Conservation (phyloP, 2,113 vertebrate species). For the Aix galericulata region DNA sequence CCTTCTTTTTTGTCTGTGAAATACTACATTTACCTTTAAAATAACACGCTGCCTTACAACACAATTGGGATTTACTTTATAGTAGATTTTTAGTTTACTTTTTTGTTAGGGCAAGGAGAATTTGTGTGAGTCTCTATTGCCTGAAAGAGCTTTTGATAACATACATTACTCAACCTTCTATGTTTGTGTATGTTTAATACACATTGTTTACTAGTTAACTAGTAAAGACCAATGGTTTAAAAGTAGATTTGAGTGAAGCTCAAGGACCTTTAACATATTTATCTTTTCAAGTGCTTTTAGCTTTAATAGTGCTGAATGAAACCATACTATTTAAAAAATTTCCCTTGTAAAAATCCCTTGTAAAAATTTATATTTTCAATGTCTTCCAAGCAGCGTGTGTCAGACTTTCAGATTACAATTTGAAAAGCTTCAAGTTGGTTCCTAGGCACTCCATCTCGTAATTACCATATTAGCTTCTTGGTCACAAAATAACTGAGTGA, state of each 20-base stretch:
- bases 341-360: not conserved
- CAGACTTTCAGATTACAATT: not conserved
- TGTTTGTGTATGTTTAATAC: not conserved
- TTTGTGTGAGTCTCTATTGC: not conserved
- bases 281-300: not conserved
- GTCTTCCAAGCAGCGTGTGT: not conserved
- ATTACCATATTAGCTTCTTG: not conserved
- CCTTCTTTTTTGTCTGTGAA: not conserved
- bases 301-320: not conserved
- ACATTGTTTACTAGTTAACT: not conserved
- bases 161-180: not conserved
- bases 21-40: not conserved
- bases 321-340: not conserved
- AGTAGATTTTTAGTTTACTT: not conserved
- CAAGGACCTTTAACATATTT: not conserved
- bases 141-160: not conserved
- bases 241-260: not conserved
- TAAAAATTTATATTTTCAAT: not conserved
- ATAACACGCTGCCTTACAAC: not conserved
- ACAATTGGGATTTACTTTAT: not conserved
- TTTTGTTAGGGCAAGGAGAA: not conserved
- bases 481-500: slow-evolving; percentile 1
- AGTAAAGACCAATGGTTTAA: not conserved
- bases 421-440: not conserved
- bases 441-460: not conserved